Base-by-base conservation (phyloP, 2,888 invertebrate species). In the Chrysotoxum bicinctum region DNA sequence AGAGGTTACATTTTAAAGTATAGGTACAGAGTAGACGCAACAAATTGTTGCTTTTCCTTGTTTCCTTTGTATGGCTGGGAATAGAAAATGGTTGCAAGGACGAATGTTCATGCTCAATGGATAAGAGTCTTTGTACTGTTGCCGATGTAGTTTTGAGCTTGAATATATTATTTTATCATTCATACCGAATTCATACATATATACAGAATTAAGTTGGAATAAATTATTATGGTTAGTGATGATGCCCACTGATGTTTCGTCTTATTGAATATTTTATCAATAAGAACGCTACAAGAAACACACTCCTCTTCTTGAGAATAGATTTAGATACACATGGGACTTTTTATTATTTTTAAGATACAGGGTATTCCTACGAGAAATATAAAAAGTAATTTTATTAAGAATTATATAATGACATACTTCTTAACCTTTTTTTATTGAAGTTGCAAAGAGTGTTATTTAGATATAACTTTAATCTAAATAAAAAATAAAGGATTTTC, bases 31-130 rank as follows among this genome's bases (percentile, higher is more conserved):
- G 50, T 14, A 50, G 8, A 50, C 7, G 23, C 50, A 84, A 84
- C 84, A 80, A 79, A 72, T 80, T 84, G 84, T 84, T 84, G 84
- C 84, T 84, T 79, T 79, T 37, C 70, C 52, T 75, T 66, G 43
- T 52, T 23, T 43, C 16, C 45, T 52, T 32, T 32, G 6, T 21
- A n/a, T 35, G 43, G 35, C 43, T 66, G 60, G 30, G 35, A 26
- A 48, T 43, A 48, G 48, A 58, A 83, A 69, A 50, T 60, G 66
- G 66, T 54, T 79, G 75, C 70, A 84, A 76, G 70, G 84, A 79
- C 78, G 56, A 64, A 70, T 50, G 66, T 56, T 78, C 68, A 37
- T 54, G 35, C 52, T 60, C 66, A 21, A 60, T 45, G 43, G 60
- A 40, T 76, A 54, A 66, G 40, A 50, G 40, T n/a, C 21, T 52